Conservation (phyloP, 2,797 vertebrate species). For the Triplophysa yarkandensis region DNA sequence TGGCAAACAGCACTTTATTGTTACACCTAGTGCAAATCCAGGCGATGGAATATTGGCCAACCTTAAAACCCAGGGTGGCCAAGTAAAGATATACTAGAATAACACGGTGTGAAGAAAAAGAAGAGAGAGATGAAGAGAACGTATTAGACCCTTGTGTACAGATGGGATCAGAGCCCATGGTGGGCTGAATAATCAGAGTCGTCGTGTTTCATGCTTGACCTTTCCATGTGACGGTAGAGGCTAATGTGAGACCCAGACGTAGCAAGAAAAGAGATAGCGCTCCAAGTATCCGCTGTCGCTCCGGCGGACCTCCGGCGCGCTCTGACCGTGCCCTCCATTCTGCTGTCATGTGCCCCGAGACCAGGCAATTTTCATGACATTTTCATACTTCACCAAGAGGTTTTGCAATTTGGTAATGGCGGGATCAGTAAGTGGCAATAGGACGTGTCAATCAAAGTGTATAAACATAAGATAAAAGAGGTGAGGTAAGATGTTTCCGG, state of each 20-base stretch:
- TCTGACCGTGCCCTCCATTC: conserved; percentile 60
- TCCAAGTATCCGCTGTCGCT: conserved; percentile 13
- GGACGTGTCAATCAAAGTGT: conserved; percentile 36
- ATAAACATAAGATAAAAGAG: conserved; percentile 11
- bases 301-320: conserved; percentile 21
- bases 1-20: neutral
- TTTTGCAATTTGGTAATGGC: conserved; percentile 68
- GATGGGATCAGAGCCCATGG: conserved; percentile 64
- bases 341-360: conserved; percentile 53
- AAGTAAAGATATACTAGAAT: conserved; percentile 30
- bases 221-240: conserved; percentile 65
- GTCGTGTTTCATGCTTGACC: conserved; percentile 72
- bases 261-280: conserved; percentile 56
- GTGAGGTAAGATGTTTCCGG: neutral
- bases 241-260: conserved; percentile 67
- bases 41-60: conserved; percentile 14
- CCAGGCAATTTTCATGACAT: conserved; percentile 61
- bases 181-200: conserved; percentile 66
- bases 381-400: conserved; percentile 65
- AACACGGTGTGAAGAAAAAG: conserved; percentile 39
- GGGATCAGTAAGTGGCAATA: conserved; percentile 54
- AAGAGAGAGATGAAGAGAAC: conserved; percentile 33
- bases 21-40: conserved; percentile 8
- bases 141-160: conserved; percentile 66
- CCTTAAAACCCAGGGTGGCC: conserved; percentile 21